Percentiles rank a stretch among this genome's conserved stretches.
phyloP scores from a whole-genome alignment of 1,140 invertebrate species.

The Hycleus cichorii region DNA sequence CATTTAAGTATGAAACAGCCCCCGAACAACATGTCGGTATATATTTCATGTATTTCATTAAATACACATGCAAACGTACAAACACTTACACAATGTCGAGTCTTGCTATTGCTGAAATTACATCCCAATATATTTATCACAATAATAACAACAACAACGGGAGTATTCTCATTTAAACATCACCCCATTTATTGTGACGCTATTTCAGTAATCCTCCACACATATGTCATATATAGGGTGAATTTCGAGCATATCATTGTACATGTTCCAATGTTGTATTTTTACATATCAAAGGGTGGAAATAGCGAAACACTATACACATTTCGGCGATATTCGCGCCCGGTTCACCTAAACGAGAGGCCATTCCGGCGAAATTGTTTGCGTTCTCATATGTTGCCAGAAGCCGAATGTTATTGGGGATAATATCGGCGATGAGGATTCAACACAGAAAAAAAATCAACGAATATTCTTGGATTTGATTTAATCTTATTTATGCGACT shows the following conservation, averaged over 20 bases:
- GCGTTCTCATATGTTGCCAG: constrained; percentile 22
- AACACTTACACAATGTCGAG: too few species aligned
- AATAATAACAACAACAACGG: neutral
- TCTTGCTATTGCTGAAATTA: neutral
- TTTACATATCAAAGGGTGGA: constrained; percentile 6
- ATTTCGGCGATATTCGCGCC: constrained; percentile 5
- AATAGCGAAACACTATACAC: constrained; percentile 3
- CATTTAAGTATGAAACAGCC: constrained; percentile 6
- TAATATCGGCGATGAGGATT: constrained; percentile 8
- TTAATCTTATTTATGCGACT: neutral
- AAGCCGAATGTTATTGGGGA: constrained; percentile 18
- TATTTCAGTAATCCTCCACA: neutral
- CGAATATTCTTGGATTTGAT: neutral
- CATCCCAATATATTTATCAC: neutral
- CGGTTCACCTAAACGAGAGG: constrained; percentile 20
- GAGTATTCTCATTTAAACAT: constrained; percentile 1
- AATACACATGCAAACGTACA: neutral
- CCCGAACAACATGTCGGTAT: constrained; percentile 6
- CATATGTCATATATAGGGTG: neutral
- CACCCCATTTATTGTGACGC: neutral
- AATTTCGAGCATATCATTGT: neutral
- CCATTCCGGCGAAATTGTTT: constrained; percentile 23
- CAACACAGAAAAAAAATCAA: neutral
- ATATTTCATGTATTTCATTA: constrained; percentile 5
- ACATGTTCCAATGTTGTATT: neutral